Evolutionary conservation across 2,888 invertebrate species (phyloP).

Genomic region (Phaedon cochleariae): DNA sequence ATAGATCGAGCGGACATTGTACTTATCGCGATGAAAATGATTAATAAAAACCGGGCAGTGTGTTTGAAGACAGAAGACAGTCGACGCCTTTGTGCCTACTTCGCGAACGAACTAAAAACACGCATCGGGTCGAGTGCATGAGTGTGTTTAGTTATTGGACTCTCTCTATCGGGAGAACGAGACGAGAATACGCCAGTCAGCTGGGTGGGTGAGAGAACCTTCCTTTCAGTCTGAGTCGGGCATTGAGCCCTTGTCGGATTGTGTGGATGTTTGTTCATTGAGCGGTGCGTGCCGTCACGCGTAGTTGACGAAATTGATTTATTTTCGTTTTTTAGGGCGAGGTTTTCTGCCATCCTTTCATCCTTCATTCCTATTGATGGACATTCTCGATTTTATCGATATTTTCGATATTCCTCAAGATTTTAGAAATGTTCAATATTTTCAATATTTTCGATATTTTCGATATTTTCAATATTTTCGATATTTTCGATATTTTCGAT

Average conservation of each 20-base stretch:
- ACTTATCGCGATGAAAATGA: too few species aligned
- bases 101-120: conserved; percentile 28
- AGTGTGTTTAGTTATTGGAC: conserved; percentile 19
- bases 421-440: not conserved
- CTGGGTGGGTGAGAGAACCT: conserved; percentile 12
- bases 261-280: not conserved
- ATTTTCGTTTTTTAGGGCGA: not conserved
- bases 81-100: conserved; percentile 19
- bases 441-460: too few species aligned
- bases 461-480: too few species aligned
- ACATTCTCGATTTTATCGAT: not conserved
- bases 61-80: conserved; percentile 14
- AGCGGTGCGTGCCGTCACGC: not conserved
- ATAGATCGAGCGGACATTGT: too few species aligned
- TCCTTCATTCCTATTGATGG: too few species aligned
- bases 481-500: too few species aligned
- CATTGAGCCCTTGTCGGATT: not conserved
- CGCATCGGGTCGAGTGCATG: conserved; percentile 15
- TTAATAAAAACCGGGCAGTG: not conserved
- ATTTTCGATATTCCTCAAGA: not conserved
- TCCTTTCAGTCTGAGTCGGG: not conserved
- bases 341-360: too few species aligned
- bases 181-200: conserved; percentile 18
- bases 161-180: conserved; percentile 17
- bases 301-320: not conserved